Conservation (phyloP, 2,797 vertebrate species). For the Naso thynnoides region DNA sequence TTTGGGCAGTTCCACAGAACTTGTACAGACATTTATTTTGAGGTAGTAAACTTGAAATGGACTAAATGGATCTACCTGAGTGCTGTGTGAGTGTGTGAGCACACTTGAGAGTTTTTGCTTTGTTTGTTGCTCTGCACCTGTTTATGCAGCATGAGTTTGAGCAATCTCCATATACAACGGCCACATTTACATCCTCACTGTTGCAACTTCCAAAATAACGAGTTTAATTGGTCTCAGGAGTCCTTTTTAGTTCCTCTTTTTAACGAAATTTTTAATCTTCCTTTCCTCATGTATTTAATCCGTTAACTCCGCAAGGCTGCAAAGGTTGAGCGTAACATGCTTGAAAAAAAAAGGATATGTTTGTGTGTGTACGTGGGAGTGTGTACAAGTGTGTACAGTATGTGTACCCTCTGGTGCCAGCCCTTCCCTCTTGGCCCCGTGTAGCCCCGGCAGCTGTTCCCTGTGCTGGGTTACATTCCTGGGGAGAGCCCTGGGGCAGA, state of each 20-base stretch:
- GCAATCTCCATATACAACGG: constrained; percentile 44
- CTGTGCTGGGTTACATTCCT: constrained; percentile 78
- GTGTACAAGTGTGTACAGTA: constrained; percentile 45
- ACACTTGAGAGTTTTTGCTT: constrained; percentile 32
- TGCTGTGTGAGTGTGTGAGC: neutral
- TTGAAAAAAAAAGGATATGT: constrained; percentile 14
- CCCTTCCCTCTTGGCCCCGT: constrained; percentile 68
- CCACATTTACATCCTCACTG: constrained; percentile 48
- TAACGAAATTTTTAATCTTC: constrained; percentile 30
- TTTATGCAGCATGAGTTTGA: constrained; percentile 29
- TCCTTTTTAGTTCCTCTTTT: constrained; percentile 23
- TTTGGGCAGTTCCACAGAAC: constrained; percentile 38
- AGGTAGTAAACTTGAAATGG: constrained; percentile 23
- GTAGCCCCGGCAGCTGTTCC: constrained; percentile 78
- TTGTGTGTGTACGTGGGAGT: constrained; percentile 28
- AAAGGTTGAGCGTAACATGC: constrained; percentile 8
- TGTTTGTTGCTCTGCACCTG: constrained; percentile 35
- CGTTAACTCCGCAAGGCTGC: constrained; percentile 22
- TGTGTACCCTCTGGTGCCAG: constrained; percentile 68
- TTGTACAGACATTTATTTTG: constrained; percentile 41
- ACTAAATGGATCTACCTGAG: constrained; percentile 21
- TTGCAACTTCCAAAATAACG: constrained; percentile 50
- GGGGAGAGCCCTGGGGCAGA: constrained; percentile 82
- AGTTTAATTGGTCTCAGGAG: constrained; percentile 56
- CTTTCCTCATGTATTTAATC: constrained; percentile 6